Evolutionary conservation across 2,888 invertebrate species (phyloP).

Genomic region (Hemaris fuciformis): DNA sequence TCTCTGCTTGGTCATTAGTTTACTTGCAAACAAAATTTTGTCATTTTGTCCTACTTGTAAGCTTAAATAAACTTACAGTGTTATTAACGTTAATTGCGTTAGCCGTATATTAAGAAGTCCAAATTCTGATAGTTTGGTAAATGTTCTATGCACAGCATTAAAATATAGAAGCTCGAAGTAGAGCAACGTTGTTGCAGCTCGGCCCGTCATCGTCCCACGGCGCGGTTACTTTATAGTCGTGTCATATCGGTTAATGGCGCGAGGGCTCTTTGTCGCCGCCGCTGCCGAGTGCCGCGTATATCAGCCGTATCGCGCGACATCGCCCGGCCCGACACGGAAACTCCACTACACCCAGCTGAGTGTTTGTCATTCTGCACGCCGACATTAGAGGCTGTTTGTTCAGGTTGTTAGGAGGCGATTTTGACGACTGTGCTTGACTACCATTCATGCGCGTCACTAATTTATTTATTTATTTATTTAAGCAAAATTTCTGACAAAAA

Average conservation of each 20-base stretch:
- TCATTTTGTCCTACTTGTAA: too few species aligned
- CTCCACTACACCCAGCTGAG: slow-evolving; percentile 20
- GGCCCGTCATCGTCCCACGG: slow-evolving; percentile 57
- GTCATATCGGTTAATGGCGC: slow-evolving; percentile 75
- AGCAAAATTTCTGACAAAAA: too few species aligned
- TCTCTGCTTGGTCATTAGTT: too few species aligned
- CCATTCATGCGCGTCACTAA: too few species aligned
- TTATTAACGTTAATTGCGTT: too few species aligned
- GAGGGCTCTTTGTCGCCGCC: slow-evolving; percentile 61
- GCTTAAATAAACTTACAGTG: too few species aligned
- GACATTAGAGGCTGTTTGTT: background rate
- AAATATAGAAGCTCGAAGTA: slow-evolving; percentile 27
- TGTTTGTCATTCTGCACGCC: slow-evolving; percentile 20
- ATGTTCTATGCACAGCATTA: too few species aligned
- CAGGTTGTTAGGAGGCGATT: background rate
- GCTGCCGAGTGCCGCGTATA: slow-evolving; percentile 43
- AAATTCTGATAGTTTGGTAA: too few species aligned
- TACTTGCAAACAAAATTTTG: too few species aligned
- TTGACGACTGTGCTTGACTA: too few species aligned
- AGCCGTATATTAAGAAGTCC: too few species aligned
- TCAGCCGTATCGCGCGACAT: slow-evolving; percentile 53
- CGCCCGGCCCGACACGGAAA: slow-evolving; percentile 18
- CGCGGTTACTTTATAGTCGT: slow-evolving; percentile 75
- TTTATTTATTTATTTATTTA: too few species aligned
- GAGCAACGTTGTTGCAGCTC: slow-evolving; percentile 41